Evolutionary conservation across 2,113 vertebrate species (phyloP).

Genomic region (Danio rerio): GRCz12tu NC_133185.1:24766001-24766500

Average conservation of each 20-base stretch:
- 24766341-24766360: slow-evolving; percentile 39
- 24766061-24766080: not conserved
- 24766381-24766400: slow-evolving; percentile 9
- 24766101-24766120: slow-evolving; percentile 18
- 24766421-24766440: slow-evolving; percentile 13
- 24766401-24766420: not conserved
- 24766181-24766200: not conserved
- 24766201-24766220: slow-evolving; percentile 23
- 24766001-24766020: not conserved
- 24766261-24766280: not conserved
- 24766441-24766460: not conserved
- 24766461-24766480: not conserved
- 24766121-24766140: not conserved
- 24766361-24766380: slow-evolving; percentile 29
- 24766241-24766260: slow-evolving; percentile 25
- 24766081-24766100: not conserved
- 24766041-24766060: not conserved
- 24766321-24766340: slow-evolving; percentile 27
- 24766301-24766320: not conserved
- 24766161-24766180: not conserved
- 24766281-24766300: not conserved
- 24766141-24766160: not conserved
- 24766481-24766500: slow-evolving; percentile 7
- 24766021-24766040: not conserved
- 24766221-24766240: not conserved